Percentiles rank a stretch among this genome's conserved stretches.
phyloP scores from a whole-genome alignment of 2,113 vertebrate genomes.

The Ciconia stormi region DNA sequence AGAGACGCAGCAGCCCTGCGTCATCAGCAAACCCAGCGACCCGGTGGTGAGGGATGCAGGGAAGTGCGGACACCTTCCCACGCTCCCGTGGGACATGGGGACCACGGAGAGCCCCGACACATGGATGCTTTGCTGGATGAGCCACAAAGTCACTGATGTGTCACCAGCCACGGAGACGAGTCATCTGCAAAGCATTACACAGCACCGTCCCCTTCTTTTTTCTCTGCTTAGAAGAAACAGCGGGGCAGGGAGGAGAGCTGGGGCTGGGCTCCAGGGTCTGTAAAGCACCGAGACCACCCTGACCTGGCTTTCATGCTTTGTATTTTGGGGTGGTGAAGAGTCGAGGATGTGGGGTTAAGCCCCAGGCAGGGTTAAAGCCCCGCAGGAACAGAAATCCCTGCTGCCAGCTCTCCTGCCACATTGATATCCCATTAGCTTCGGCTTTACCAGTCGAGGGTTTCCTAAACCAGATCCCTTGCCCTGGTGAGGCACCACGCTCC shows the following conservation, averaged over 20 bases:
- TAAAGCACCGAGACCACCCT: not conserved
- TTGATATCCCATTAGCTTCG: not conserved
- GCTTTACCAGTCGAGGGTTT: not conserved
- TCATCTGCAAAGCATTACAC: not conserved
- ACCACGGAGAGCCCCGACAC: not conserved
- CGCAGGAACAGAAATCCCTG: not conserved
- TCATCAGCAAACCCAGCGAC: not conserved
- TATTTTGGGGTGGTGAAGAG: not conserved
- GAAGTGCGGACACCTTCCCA: not conserved
- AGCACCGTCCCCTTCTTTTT: not conserved
- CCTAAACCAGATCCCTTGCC: not conserved
- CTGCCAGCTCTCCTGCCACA: not conserved
- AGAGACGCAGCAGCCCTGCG: not conserved
- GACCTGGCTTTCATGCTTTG: not conserved
- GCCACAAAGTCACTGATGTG: not conserved
- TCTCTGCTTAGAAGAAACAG: not conserved
- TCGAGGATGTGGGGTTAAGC: not conserved
- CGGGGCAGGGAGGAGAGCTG: not conserved
- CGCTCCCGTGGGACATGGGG: fast-evolving
- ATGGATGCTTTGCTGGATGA: not conserved
- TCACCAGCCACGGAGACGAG: not conserved
- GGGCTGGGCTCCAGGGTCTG: not conserved
- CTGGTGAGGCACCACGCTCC: not conserved
- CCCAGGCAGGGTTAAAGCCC: not conserved
- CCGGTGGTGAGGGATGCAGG: fast-evolving